Percentiles rank a stretch among this genome's conserved stretches.
Evolutionary conservation across 1,140 invertebrate species (phyloP).

Genomic region (Nautilus pompilius): DNA sequence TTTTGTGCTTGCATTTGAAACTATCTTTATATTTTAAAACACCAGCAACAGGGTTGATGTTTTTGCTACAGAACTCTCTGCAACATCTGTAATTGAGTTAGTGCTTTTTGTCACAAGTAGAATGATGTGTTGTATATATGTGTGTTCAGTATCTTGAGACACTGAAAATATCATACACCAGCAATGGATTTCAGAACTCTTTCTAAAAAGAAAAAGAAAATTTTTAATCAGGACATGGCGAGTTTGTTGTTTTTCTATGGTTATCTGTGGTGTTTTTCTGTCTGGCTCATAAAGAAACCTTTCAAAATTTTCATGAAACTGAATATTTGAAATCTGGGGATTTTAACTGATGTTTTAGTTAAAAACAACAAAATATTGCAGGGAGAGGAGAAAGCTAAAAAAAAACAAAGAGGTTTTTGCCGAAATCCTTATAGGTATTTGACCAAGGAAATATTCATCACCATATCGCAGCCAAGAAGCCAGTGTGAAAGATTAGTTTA

Average conservation of each 20-base stretch:
- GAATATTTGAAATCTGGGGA: slow-evolving; percentile 18
- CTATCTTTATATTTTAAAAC: no score
- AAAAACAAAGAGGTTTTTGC: neutral
- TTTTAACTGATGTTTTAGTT: slow-evolving; percentile 17
- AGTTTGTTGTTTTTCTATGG: neutral
- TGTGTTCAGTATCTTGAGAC: no score
- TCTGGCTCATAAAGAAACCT: slow-evolving; percentile 5
- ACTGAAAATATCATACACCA: no score
- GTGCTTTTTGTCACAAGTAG: no score
- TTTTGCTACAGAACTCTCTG: no score
- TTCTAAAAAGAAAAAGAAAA: no score
- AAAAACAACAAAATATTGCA: slow-evolving; percentile 17
- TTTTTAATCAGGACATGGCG: neutral
- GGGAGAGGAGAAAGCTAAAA: slow-evolving; percentile 6
- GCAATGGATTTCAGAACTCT: no score
- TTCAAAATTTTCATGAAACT: slow-evolving; percentile 16
- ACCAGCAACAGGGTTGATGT: no score
- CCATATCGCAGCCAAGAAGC: neutral
- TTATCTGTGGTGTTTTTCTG: neutral
- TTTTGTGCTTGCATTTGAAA: no score
- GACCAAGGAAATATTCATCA: neutral
- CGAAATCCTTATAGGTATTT: neutral
- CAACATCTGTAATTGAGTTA: no score
- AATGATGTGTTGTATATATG: no score
- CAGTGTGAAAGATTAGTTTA: neutral